Conservation (phyloP, 2,797 vertebrate species). For the Sebastes steindachneri region DNA sequence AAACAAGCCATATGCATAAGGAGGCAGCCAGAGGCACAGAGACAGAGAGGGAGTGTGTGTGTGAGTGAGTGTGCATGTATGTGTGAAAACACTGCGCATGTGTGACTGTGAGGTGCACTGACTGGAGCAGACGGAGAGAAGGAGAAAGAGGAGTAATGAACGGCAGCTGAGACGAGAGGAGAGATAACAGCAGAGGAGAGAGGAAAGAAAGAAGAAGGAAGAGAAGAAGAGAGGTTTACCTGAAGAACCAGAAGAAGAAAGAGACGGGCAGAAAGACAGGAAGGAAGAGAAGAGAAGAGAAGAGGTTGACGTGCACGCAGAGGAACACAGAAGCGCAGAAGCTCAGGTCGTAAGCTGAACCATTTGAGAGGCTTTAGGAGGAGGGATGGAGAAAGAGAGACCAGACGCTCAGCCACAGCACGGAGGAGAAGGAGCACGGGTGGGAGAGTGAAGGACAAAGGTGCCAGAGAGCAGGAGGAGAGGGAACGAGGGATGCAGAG, state of each 20-base stretch:
- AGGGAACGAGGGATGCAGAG: constrained; percentile 28
- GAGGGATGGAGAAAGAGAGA: constrained; percentile 60
- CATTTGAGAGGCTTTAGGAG: constrained; percentile 1
- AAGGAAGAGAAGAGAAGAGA: neutral
- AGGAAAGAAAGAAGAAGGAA: constrained; percentile 12
- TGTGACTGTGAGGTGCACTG: constrained; percentile 67
- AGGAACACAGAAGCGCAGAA: neutral
- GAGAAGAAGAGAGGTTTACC: constrained; percentile 34
- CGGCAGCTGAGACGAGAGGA: constrained; percentile 54
- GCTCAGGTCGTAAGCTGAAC: constrained; percentile 33
- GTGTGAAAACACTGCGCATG: constrained; percentile 75
- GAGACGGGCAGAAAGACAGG: neutral
- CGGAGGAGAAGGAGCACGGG: constrained; percentile 12
- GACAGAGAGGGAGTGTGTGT: constrained; percentile 46
- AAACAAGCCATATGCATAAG: constrained; percentile 69
- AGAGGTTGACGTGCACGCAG: neutral
- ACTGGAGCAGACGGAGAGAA: constrained; percentile 66
- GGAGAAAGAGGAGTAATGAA: constrained; percentile 64
- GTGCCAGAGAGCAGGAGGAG: constrained; percentile 16
- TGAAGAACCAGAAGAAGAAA: constrained; percentile 33
- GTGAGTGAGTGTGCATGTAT: constrained; percentile 55
- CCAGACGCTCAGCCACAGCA: constrained; percentile 27
- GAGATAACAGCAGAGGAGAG: constrained; percentile 45
- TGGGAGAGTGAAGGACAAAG: constrained; percentile 56
- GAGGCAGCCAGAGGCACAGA: constrained; percentile 65